Evolutionary conservation across 2,113 vertebrate species (phyloP), one percentile per base, ranked within the genome.

Genomic region (Platysteira castanea): DNA sequence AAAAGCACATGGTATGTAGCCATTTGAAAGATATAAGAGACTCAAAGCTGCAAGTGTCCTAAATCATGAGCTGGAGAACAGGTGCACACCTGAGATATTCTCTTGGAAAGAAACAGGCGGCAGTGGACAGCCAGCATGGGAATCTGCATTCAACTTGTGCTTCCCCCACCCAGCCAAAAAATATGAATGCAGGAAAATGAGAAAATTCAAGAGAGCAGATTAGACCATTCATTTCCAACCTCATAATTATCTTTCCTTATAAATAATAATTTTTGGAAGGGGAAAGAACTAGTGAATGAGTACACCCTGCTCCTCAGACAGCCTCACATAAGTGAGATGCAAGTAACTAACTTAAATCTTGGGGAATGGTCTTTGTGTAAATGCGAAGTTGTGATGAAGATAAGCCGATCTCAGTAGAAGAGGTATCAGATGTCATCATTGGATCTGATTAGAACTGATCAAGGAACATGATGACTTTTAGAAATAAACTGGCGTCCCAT

Each of bases 181-280:
- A 69, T 42, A 95, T 52, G 50, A 97, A 95, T 81, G 41, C n/a
- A 96, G 39, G 78, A 92, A 93, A 96, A 91, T 50, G 44, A 79
- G 59, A 89, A 74, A 71, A 91, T 80, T 90, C n/a, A 65, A 82
- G 68, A 39, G 74, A 42, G 18, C 1, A 3, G 50, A 96, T 96
- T 92, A 91, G 39, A 41, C 71, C n/a, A 33, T 89, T 97, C 67
- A 39, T 39, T 91, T 96, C 96, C 35, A 96, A 31, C 79, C 9
- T 65, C 89, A 41, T 57, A 97, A 97, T 97, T 96, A 94, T 92
- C 61, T 90, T 79, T 79, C 35, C 71, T 89, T 97, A 50, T 88
- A 54, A 77, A 63, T 91, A 95, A 90, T 74, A 96, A 78, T 82
- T 96, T 77, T 61, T 60, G 24, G 56, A 44, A 64, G 84, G 54